phyloP scores from a whole-genome alignment of 2,113 vertebrate species.

The Sorex araneus region DNA sequence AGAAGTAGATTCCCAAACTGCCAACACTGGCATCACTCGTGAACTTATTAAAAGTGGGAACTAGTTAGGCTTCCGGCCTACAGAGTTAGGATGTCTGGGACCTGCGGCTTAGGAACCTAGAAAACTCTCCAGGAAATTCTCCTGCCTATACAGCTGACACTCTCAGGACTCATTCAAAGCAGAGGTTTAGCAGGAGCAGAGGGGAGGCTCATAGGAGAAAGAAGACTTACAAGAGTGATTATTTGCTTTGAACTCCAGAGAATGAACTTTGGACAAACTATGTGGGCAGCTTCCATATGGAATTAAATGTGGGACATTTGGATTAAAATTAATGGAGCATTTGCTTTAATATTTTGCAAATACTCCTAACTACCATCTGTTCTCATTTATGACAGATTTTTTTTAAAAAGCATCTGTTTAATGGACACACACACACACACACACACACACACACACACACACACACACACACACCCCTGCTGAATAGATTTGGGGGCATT shows the following conservation, averaged over 20 bases:
- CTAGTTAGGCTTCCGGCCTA: background rate
- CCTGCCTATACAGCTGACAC: background rate
- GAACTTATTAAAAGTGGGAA: background rate
- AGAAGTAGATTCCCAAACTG: background rate
- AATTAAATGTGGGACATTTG: slow-evolving; percentile 46
- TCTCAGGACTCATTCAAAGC: background rate
- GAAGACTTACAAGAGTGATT: background rate
- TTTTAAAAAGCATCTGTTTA: background rate
- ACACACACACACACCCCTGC: background rate
- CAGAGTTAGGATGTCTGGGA: background rate
- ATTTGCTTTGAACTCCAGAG: background rate
- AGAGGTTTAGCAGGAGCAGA: background rate
- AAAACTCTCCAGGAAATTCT: background rate
- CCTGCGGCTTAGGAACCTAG: background rate
- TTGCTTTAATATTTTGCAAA: slow-evolving; percentile 40
- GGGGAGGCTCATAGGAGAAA: background rate
- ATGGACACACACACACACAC: background rate
- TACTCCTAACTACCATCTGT: background rate
- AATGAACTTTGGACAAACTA: background rate
- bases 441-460: background rate
- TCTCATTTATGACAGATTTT: background rate
- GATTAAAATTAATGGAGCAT: background rate
- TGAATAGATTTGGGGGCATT: background rate
- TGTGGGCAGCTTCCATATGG: background rate
- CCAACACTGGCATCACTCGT: background rate